Percentiles rank a stretch among this genome's conserved stretches.
Conservation (phyloP, 2,113 vertebrate genomes). For the Pardalotus punctatus region DNA sequence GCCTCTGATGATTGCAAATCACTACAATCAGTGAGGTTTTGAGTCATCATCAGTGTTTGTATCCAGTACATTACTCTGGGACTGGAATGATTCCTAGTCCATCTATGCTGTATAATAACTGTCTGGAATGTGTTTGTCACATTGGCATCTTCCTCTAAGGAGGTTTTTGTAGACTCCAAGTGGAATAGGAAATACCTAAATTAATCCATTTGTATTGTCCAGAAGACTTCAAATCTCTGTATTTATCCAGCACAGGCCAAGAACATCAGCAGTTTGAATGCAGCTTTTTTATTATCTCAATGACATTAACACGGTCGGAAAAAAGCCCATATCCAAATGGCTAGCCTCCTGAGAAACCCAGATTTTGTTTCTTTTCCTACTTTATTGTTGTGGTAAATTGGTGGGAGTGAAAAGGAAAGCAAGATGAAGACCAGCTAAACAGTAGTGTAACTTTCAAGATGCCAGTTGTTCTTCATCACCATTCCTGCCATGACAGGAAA, state of each 20-base stretch:
- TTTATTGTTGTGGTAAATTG: not conserved
- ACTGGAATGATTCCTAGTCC: not conserved
- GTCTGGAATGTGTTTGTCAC: not conserved
- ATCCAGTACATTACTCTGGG: not conserved
- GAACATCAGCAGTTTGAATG: not conserved
- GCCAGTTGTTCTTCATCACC: not conserved
- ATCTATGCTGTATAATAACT: not conserved
- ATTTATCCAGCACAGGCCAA: not conserved
- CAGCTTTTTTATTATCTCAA: not conserved
- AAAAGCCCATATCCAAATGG: not conserved
- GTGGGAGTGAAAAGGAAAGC: not conserved
- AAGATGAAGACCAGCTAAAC: not conserved
- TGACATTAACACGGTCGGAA: not conserved
- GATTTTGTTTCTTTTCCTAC: not conserved
- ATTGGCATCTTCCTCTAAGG: not conserved
- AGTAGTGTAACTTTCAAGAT: not conserved
- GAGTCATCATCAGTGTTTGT: not conserved
- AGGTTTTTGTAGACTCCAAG: not conserved
- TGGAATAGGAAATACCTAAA: not conserved
- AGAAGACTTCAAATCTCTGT: not conserved
- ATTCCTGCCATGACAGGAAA: not conserved
- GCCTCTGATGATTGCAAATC: not conserved
- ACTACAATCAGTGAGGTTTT: not conserved
- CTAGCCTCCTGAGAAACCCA: not conserved
- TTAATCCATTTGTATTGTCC: not conserved